Percentiles rank a stretch among this genome's conserved stretches.
Evolutionary conservation across 2,113 vertebrate species (phyloP).

Genomic region (Synchiropus splendidus): DNA sequence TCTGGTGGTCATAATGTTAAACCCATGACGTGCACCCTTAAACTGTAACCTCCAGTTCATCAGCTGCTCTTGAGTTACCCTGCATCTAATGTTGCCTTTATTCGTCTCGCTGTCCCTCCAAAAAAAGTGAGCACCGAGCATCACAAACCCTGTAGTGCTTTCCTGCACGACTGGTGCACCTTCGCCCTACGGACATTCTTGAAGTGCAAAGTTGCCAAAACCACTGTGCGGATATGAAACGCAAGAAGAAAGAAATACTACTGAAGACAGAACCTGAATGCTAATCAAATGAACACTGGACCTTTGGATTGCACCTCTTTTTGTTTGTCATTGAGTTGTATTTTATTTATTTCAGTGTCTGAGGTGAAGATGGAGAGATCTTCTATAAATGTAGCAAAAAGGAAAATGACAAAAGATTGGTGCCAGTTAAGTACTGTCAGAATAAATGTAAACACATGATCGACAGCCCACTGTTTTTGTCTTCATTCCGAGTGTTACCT

Average conservation of each 20-base stretch:
- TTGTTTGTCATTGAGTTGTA: constrained; percentile 49
- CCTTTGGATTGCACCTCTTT: constrained; percentile 25
- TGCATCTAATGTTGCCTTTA: too few species aligned
- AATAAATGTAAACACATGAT: constrained; percentile 52
- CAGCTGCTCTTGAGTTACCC: too few species aligned
- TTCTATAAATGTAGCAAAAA: constrained; percentile 70
- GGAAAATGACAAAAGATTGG: constrained; percentile 46
- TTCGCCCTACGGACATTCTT: constrained; percentile 35
- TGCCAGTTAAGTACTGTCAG: constrained; percentile 64
- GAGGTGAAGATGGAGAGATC: constrained; percentile 49
- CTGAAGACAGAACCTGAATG: constrained; percentile 21
- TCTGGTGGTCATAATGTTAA: too few species aligned
- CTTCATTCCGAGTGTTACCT: too few species aligned
- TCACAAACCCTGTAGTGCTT: too few species aligned
- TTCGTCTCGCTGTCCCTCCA: too few species aligned
- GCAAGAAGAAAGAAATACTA: neutral
- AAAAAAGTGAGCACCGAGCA: too few species aligned
- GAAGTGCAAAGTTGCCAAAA: constrained; percentile 66
- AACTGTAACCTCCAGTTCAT: too few species aligned
- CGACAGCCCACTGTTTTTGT: too few species aligned
- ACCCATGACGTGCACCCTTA: too few species aligned
- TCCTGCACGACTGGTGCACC: constrained; percentile 14
- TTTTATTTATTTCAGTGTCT: constrained; percentile 61
- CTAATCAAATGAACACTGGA: constrained; percentile 26
- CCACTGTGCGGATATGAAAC: neutral